phyloP scores from a whole-genome alignment of 1,140 invertebrate genomes.

The Lucilia cuprina region DNA sequence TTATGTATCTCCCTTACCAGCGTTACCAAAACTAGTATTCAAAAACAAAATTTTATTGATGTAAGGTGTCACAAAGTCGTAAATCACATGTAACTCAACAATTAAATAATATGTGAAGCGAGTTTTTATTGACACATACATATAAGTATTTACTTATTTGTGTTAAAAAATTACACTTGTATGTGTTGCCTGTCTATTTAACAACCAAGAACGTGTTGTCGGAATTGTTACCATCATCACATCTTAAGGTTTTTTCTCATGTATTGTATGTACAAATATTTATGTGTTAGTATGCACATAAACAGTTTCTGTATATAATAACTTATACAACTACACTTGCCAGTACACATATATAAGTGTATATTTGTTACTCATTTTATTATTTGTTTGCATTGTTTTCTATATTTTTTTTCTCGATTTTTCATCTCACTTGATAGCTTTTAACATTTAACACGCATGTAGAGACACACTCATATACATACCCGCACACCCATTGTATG shows the following conservation, averaged over 20 bases:
- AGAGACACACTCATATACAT: not conserved
- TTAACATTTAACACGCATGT: constrained; percentile 1
- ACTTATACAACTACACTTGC: not conserved
- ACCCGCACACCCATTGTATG: not conserved
- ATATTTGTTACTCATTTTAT: not conserved
- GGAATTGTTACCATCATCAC: not conserved
- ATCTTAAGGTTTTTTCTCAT: not conserved
- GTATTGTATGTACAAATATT: too few relatives aligned
- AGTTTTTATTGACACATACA: too few relatives aligned
- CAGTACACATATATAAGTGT: not conserved
- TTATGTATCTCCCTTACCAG: too few relatives aligned
- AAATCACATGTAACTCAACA: too few relatives aligned
- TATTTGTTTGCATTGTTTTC: not conserved
- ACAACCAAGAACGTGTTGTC: not conserved
- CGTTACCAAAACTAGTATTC: too few relatives aligned
- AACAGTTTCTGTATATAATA: not conserved
- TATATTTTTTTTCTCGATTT: not conserved
- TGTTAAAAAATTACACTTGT: too few relatives aligned
- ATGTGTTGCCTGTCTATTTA: not conserved
- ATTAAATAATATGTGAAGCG: too few relatives aligned
- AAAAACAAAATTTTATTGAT: too few relatives aligned
- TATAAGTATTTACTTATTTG: too few relatives aligned
- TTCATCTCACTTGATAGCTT: not conserved
- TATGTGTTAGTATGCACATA: not conserved
- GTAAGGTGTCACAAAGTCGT: too few relatives aligned